Conservation (phyloP, 2,888 invertebrate genomes). For the Amphipoea oculea region DNA sequence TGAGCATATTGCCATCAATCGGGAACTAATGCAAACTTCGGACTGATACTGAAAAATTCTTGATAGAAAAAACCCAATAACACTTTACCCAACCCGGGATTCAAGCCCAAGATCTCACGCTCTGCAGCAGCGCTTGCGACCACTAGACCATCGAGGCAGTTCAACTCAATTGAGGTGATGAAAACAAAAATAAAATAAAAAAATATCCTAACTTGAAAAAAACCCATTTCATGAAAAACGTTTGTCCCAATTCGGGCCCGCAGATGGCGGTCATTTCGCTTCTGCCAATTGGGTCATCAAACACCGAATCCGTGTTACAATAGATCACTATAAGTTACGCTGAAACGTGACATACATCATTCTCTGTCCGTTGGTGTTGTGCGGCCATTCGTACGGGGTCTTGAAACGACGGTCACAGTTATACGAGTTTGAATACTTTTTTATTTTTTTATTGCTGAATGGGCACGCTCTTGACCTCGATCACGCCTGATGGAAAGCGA, state of each 20-base stretch:
- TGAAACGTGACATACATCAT: not conserved
- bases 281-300: conserved; percentile 45
- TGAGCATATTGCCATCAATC: too few species aligned
- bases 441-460: not conserved
- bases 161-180: too few species aligned
- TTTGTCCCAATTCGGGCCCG: not conserved
- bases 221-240: not conserved
- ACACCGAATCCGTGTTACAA: conserved; percentile 28
- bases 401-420: not conserved
- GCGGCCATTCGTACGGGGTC: not conserved
- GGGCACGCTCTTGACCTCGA: too few species aligned
- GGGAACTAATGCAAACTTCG: too few species aligned
- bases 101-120: too few species aligned
- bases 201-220: not conserved
- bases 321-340: conserved; percentile 35
- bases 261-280: conserved; percentile 3
- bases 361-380: not conserved
- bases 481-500: too few species aligned
- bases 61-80: too few species aligned
- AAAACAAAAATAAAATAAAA: not conserved
- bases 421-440: not conserved
- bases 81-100: too few species aligned
- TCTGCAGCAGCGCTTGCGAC: too few species aligned
- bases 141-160: too few species aligned
- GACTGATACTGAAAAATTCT: too few species aligned